Percentiles rank a stretch among this genome's conserved stretches.
phyloP scores from a whole-genome alignment of 2,888 invertebrate species.

The Unio pictorum region DNA sequence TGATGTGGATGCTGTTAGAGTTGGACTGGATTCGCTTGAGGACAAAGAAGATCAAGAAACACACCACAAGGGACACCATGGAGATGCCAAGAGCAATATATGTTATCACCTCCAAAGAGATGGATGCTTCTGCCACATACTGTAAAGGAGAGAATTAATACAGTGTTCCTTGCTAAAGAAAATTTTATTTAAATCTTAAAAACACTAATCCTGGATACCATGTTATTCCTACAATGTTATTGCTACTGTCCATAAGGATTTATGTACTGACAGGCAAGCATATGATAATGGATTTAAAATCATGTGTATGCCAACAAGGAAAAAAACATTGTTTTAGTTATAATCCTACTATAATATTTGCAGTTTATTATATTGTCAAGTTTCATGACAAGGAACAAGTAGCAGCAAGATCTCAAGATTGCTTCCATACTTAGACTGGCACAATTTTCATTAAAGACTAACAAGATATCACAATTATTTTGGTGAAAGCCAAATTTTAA shows the following conservation, averaged over 20 bases:
- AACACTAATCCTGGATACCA: not conserved
- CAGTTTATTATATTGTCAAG: too few relatives aligned
- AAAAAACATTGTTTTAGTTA: too few relatives aligned
- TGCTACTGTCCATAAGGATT: not conserved
- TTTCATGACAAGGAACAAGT: too few relatives aligned
- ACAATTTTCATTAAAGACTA: too few relatives aligned
- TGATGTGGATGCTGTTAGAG: conserved; percentile 94
- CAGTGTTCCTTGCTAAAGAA: not conserved
- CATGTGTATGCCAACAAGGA: too few relatives aligned
- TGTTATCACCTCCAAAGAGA: conserved; percentile 75
- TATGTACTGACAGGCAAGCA: not conserved
- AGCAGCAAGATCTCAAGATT: too few relatives aligned
- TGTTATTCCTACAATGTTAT: not conserved
- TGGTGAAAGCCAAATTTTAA: too few relatives aligned
- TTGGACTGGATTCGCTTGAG: conserved; percentile 77
- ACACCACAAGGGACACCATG: conserved; percentile 83
- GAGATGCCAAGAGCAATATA: conserved; percentile 91
- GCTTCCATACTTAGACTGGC: too few relatives aligned
- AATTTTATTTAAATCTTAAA: not conserved
- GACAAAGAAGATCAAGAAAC: conserved; percentile 85
- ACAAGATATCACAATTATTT: too few relatives aligned
- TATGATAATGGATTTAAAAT: too few relatives aligned
- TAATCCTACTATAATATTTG: too few relatives aligned
- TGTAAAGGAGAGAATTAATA: conserved; percentile 32
- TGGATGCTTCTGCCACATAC: conserved; percentile 44